Conservation (phyloP, 1,140 invertebrate species). For the Aphidius ervi region DNA sequence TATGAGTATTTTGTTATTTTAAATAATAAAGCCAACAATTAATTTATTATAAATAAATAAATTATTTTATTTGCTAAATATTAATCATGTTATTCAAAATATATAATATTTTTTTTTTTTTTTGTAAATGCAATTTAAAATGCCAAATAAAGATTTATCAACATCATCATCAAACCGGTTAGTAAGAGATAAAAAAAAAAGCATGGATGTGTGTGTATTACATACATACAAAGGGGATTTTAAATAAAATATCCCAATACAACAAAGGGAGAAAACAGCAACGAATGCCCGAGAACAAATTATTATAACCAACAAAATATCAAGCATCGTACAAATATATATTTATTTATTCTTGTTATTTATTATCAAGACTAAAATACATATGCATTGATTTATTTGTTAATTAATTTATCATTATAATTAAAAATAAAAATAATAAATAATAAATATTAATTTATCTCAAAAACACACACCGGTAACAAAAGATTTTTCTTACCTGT, state of each 20-base stretch:
- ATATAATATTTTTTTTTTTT: too few species aligned
- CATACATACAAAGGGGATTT: background rate
- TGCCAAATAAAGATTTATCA: conserved; percentile 4
- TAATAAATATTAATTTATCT: background rate
- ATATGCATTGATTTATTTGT: background rate
- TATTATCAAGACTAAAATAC: background rate
- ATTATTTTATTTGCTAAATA: too few species aligned
- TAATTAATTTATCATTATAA: background rate
- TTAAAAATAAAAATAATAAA: background rate
- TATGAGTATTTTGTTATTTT: background rate
- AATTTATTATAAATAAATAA: too few species aligned
- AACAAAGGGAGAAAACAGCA: background rate
- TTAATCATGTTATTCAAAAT: too few species aligned
- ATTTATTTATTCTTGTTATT: background rate
- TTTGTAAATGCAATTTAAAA: background rate
- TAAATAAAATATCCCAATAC: background rate
- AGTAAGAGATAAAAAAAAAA: background rate
- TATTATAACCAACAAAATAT: background rate
- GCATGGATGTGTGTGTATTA: background rate
- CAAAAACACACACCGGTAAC: background rate
- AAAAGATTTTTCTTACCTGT: conserved; percentile 59
- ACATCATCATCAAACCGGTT: conserved; percentile 11
- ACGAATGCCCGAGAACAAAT: background rate
- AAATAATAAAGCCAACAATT: background rate
- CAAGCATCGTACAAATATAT: too few species aligned